phyloP scores from a whole-genome alignment of 2,888 invertebrate species.

The Drosophila emarginata region DNA sequence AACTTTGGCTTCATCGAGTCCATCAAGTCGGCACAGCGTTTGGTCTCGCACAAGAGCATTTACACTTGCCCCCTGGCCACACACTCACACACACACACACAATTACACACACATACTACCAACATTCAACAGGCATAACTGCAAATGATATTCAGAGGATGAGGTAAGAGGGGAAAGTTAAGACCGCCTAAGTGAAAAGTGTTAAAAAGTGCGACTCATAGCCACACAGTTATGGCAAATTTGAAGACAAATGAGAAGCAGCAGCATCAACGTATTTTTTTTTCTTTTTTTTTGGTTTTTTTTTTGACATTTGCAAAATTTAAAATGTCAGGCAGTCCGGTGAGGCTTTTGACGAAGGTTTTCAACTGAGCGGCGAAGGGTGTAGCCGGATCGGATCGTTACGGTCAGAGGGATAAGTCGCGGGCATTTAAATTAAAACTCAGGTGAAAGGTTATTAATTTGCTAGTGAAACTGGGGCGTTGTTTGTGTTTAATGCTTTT shows the following conservation, averaged over 20 bases:
- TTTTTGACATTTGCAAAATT: constrained; percentile 76
- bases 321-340: constrained; percentile 66
- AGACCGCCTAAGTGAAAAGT: constrained; percentile 70
- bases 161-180: not conserved
- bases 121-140: not conserved
- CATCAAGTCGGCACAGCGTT: constrained; percentile 52
- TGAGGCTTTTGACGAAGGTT: constrained; percentile 69
- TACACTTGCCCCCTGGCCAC: constrained; percentile 49
- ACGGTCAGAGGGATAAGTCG: constrained; percentile 53
- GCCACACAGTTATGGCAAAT: constrained; percentile 45
- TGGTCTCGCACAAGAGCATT: constrained; percentile 46
- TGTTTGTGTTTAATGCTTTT: constrained; percentile 38
- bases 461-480: constrained; percentile 59
- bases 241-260: constrained; percentile 68
- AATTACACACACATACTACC: not conserved
- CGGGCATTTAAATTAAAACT: constrained; percentile 72
- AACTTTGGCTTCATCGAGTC: constrained; percentile 49
- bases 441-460: constrained; percentile 78
- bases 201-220: constrained; percentile 69
- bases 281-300: constrained; percentile 39
- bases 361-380: constrained; percentile 9
- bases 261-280: constrained; percentile 47
- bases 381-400: constrained; percentile 26
- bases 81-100: constrained; percentile 15
- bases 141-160: not conserved